These are phyloP conservation scores for Momotus momota DNA, from an alignment of 2,797 vertebrate species.

Conservation along the genomic window DNA sequence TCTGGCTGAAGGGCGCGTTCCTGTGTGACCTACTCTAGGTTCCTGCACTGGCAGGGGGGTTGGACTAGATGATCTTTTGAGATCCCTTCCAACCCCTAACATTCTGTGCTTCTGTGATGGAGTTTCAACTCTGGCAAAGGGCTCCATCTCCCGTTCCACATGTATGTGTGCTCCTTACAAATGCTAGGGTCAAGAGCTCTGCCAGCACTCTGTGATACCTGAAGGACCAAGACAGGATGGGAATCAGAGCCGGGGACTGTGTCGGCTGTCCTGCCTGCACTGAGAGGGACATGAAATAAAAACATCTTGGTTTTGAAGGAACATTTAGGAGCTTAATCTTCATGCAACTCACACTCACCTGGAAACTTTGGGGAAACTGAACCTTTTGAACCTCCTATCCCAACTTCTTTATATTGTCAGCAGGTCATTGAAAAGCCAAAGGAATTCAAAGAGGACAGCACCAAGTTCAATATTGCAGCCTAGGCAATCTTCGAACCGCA, in stretches of 20 bases:
- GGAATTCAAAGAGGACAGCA: not conserved
- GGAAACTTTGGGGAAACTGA: not conserved
- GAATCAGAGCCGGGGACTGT: fast-evolving
- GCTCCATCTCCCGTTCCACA: not conserved
- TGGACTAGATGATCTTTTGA: no score
- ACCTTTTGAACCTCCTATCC: not conserved
- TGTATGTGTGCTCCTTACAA: not conserved
- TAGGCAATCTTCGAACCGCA: not conserved
- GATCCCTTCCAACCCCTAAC: no score
- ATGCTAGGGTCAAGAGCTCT: not conserved
- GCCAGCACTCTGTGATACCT: not conserved
- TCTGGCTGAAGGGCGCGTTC: not conserved
- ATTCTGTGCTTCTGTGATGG: no score
- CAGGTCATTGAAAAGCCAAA: not conserved
- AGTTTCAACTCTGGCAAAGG: not conserved
- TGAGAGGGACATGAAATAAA: not conserved
- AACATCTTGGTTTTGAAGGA: not conserved
- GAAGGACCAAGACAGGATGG: not conserved
- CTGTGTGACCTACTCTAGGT: no score
- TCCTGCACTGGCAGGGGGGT: no score
- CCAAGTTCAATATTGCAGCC: not conserved
- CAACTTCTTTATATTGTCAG: not conserved
- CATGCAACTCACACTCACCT: not conserved
- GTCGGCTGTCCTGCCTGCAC: fast-evolving
- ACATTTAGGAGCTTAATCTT: not conserved